Conservation (phyloP, 2,113 vertebrate genomes). For the zebrafish (Danio rerio) region DNA sequence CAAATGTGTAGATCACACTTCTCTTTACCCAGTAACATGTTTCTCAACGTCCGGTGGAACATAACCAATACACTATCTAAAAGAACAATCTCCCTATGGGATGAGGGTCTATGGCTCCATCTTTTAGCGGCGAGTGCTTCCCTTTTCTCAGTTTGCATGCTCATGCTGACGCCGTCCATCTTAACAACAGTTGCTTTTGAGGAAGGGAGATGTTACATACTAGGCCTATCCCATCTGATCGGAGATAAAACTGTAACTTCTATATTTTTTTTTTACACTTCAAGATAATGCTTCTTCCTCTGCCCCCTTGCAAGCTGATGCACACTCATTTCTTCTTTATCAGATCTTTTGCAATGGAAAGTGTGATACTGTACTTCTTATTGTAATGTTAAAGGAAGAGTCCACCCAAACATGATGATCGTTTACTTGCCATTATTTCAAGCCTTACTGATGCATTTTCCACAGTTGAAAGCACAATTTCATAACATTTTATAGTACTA, state of each 20-base stretch:
- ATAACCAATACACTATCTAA: slow-evolving; percentile 54
- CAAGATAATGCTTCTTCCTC: slow-evolving; percentile 47
- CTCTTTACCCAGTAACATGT: slow-evolving; percentile 49
- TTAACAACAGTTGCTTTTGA: slow-evolving; percentile 50
- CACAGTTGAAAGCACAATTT: no score
- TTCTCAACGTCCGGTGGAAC: slow-evolving; percentile 57
- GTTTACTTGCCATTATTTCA: neutral
- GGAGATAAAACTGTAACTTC: slow-evolving; percentile 39
- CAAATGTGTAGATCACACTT: slow-evolving; percentile 39
- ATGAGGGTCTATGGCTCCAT: slow-evolving; percentile 46
- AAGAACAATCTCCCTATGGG: slow-evolving; percentile 56
- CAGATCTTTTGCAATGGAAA: slow-evolving; percentile 10
- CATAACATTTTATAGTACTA: no score
- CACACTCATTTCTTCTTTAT: slow-evolving; percentile 46
- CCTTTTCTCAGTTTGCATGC: slow-evolving; percentile 64
- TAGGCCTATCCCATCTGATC: slow-evolving; percentile 44
- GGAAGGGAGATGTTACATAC: slow-evolving; percentile 30
- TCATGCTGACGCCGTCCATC: slow-evolving; percentile 67
- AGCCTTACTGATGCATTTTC: neutral
- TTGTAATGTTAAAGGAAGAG: neutral
- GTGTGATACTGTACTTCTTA: neutral
- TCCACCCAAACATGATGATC: neutral
- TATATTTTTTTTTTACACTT: slow-evolving; percentile 1
- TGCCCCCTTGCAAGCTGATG: neutral
- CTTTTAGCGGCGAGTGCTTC: slow-evolving; percentile 57